Evolutionary conservation across 2,888 invertebrate species (phyloP).

Genomic region (Myathropa florea): DNA sequence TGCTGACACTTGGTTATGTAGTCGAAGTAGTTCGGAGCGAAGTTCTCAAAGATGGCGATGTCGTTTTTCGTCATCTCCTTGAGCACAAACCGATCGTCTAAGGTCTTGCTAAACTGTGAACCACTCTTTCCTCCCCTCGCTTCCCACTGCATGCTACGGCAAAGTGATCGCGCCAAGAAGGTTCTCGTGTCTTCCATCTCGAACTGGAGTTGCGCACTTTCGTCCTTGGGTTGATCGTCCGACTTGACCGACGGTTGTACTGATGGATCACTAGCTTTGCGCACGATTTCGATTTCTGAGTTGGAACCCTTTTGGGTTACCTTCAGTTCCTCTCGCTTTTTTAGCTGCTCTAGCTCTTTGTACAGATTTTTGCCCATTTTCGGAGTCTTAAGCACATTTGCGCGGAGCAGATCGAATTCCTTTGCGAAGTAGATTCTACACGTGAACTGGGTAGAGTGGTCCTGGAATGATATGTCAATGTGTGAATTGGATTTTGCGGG

Average conservation of each 20-base stretch:
- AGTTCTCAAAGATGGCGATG: conserved; percentile 94
- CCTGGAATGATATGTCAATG: conserved; percentile 84
- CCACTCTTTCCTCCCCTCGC: conserved; percentile 99
- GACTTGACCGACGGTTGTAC: conserved; percentile 2
- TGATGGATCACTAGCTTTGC: conserved; percentile 79
- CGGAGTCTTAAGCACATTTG: conserved; percentile 75
- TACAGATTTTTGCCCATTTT: conserved; percentile 76
- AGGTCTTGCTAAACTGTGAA: conserved; percentile 96
- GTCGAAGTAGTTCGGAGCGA: conserved; percentile 96
- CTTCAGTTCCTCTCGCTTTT: conserved; percentile 78
- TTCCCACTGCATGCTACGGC: conserved; percentile 93
- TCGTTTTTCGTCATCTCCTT: conserved; percentile 97
- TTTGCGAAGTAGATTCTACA: conserved; percentile 95
- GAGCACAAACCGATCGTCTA: conserved; percentile 95
- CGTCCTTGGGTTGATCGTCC: conserved; percentile 64
- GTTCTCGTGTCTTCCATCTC: conserved; percentile 82
- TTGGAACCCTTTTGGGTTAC: conserved; percentile 76
- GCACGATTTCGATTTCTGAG: conserved; percentile 77
- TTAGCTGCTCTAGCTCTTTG: conserved; percentile 76
- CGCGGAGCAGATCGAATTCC: conserved; percentile 92
- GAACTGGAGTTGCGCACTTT: conserved; percentile 72
- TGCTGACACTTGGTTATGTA: conserved; percentile 91
- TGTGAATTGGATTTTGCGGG: conserved; percentile 77
- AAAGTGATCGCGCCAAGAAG: conserved; percentile 91
- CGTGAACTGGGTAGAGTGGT: conserved; percentile 89